These are phyloP conservation scores for Heteromyza rotundicornis DNA, from an alignment of 2,888 invertebrate genomes.

Conservation along the genomic window DNA sequence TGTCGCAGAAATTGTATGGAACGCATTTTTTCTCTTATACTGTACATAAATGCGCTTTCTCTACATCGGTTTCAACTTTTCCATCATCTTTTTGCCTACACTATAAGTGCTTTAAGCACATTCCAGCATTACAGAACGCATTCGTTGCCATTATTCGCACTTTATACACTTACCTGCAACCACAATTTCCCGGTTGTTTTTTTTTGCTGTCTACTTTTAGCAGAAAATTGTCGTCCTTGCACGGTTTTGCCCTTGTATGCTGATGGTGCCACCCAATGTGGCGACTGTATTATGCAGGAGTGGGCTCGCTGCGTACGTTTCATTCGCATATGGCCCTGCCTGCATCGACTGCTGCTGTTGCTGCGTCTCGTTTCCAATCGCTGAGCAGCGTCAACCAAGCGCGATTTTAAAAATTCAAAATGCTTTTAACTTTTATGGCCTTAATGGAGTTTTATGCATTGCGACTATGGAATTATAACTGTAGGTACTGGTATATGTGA, in stretches of 20 bases:
- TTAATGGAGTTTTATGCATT: conserved; percentile 36
- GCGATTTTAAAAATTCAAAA: conserved; percentile 27
- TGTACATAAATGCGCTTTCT: too few relatives aligned
- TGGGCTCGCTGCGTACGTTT: too few relatives aligned
- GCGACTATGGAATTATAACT: conserved; percentile 27
- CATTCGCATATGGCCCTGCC: too few relatives aligned
- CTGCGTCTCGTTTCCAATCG: conserved; percentile 31
- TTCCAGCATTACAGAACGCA: not conserved
- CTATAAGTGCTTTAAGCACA: too few relatives aligned
- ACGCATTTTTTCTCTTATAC: too few relatives aligned
- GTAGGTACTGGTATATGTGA: not conserved
- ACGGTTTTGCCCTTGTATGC: not conserved
- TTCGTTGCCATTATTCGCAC: not conserved
- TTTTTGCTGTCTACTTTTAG: not conserved
- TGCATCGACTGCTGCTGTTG: conserved; percentile 29
- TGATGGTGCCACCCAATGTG: too few relatives aligned
- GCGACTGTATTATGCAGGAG: too few relatives aligned
- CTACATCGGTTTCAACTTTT: too few relatives aligned
- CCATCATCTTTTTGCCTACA: too few relatives aligned
- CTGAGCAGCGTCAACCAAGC: conserved; percentile 32
- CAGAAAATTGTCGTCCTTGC: not conserved
- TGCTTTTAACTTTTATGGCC: conserved; percentile 38
- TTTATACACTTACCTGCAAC: conserved; percentile 1
- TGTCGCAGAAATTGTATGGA: too few relatives aligned
- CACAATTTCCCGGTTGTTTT: not conserved